Conservation (phyloP, 1,140 invertebrate species). For the Drosophila lacteicornis region DNA sequence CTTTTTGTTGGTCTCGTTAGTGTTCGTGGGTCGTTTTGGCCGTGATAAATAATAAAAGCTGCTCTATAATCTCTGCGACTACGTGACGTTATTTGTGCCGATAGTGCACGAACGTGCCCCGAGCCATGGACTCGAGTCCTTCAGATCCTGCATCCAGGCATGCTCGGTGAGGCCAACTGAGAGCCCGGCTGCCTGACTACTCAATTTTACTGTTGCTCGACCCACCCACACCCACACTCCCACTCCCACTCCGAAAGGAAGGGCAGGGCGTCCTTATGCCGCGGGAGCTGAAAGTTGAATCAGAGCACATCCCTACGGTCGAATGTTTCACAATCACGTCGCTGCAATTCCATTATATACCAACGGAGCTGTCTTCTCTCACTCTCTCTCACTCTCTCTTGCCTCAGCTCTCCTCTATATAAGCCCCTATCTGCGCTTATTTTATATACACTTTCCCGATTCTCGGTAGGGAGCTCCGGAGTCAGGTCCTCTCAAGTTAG, state of each 20-base stretch:
- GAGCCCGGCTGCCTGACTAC: slow-evolving; percentile 61
- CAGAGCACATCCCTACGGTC: slow-evolving; percentile 85
- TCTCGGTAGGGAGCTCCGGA: slow-evolving; percentile 40
- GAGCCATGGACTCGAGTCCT: slow-evolving; percentile 28
- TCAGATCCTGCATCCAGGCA: slow-evolving; percentile 46
- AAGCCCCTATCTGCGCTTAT: slow-evolving; percentile 41
- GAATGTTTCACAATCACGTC: slow-evolving; percentile 85
- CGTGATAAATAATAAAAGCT: slow-evolving; percentile 84
- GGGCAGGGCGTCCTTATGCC: slow-evolving; percentile 43
- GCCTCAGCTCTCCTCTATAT: slow-evolving; percentile 9
- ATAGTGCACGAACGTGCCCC: slow-evolving; percentile 82
- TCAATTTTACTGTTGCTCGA: slow-evolving; percentile 67
- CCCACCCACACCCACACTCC: slow-evolving; percentile 1
- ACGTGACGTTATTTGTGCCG: slow-evolving; percentile 85
- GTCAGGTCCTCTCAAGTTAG: slow-evolving; percentile 65
- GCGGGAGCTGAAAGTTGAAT: slow-evolving; percentile 80
- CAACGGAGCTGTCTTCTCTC: slow-evolving; percentile 47
- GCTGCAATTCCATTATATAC: slow-evolving; percentile 85
- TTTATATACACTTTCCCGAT: slow-evolving; percentile 60
- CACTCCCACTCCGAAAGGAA: slow-evolving; percentile 20
- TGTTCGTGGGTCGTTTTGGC: slow-evolving; percentile 74
- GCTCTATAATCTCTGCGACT: slow-evolving; percentile 85
- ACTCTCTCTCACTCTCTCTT: neutral
- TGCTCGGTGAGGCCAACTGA: slow-evolving; percentile 63
- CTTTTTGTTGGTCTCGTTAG: slow-evolving; percentile 73